These are phyloP conservation scores for Tonatia bakeri DNA, from an alignment of 2,113 vertebrate species.

Conservation along the genomic window DNA sequence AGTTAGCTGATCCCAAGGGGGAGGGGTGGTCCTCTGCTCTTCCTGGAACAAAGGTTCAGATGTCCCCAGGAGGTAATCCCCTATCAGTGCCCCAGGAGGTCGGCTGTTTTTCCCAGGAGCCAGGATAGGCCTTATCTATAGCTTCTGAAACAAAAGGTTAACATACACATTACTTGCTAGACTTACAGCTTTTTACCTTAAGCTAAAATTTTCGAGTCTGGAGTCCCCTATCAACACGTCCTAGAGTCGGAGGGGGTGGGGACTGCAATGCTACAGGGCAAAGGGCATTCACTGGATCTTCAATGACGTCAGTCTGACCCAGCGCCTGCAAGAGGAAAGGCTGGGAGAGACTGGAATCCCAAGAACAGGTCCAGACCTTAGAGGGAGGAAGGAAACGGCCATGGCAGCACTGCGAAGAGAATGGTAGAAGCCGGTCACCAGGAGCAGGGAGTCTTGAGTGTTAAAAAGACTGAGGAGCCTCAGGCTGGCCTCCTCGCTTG, in stretches of 20 bases:
- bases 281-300: background rate
- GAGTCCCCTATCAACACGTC: background rate
- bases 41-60: no score
- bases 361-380: background rate
- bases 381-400: background rate
- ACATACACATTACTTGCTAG: no score
- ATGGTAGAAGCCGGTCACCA: background rate
- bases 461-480: background rate
- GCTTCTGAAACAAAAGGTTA: no score
- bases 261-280: background rate
- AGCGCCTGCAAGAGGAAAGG: background rate
- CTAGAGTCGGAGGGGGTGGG: background rate
- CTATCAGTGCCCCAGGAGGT: no score
- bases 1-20: no score
- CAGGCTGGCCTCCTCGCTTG: background rate
- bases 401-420: background rate
- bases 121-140: no score
- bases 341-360: background rate
- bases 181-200: no score
- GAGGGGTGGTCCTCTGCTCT: no score
- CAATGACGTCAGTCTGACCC: background rate
- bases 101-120: no score
- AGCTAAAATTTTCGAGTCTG: no score
- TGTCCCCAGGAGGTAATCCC: no score
- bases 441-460: background rate